phyloP scores from a whole-genome alignment of 2,113 vertebrate species.

The Enhydra lutris region DNA sequence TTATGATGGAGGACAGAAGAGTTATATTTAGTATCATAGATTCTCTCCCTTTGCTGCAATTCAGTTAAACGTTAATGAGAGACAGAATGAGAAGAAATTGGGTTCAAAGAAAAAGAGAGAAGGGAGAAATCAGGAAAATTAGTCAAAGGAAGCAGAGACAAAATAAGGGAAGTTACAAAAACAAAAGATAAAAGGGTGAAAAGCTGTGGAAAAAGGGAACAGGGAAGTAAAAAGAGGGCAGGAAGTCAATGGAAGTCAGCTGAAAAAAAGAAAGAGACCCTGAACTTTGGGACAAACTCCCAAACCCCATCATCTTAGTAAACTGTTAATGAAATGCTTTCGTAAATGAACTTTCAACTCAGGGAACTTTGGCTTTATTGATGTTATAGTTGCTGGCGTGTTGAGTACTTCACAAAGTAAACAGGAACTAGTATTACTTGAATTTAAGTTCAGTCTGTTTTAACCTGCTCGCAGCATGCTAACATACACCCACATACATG shows the following conservation, averaged over 20 bases:
- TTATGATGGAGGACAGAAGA: background rate
- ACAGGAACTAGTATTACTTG: background rate
- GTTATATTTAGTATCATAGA: background rate
- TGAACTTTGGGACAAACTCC: background rate
- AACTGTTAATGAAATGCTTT: background rate
- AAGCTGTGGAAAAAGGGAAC: background rate
- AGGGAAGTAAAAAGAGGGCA: background rate
- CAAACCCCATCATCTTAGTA: background rate
- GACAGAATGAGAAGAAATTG: background rate
- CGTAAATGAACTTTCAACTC: conserved; percentile 65
- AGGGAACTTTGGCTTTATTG: conserved; percentile 61
- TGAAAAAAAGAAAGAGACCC: background rate
- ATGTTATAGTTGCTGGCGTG: conserved; percentile 47
- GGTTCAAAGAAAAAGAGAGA: background rate
- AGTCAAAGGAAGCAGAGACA: background rate
- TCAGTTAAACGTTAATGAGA: background rate
- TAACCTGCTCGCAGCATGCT: background rate
- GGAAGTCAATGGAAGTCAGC: background rate
- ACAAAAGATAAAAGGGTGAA: background rate
- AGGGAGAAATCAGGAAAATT: background rate
- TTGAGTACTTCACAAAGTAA: conserved; percentile 75
- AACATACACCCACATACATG: fast-evolving
- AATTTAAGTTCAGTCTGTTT: background rate
- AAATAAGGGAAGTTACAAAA: background rate
- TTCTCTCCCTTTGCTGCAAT: background rate